phyloP scores from a whole-genome alignment of 2,113 vertebrate species.

The Atrichornis clamosus region DNA sequence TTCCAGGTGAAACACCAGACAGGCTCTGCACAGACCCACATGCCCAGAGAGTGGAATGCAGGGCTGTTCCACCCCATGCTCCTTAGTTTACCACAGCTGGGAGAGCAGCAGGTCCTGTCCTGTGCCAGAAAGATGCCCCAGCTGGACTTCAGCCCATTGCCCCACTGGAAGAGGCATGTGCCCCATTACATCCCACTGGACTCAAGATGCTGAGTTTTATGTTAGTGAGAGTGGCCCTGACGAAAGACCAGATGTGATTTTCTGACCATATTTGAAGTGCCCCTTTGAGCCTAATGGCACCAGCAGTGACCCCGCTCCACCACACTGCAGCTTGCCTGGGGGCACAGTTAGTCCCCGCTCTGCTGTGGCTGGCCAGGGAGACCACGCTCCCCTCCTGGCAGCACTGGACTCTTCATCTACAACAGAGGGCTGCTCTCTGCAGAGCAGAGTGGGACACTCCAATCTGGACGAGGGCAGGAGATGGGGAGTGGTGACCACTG shows the following conservation, averaged over 20 bases:
- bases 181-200: not conserved
- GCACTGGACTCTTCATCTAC: not conserved
- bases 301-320: not conserved
- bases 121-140: not conserved
- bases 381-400: not conserved
- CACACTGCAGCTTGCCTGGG: not conserved
- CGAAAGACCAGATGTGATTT: not conserved
- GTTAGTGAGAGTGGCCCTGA: not conserved
- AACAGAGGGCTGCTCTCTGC: not conserved
- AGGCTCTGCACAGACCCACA: not conserved
- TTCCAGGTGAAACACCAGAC: not conserved
- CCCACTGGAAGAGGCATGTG: fast-evolving
- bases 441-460: not conserved
- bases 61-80: not conserved
- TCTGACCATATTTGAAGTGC: not conserved
- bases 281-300: not conserved
- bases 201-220: not conserved
- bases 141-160: not conserved
- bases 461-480: not conserved
- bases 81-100: not conserved
- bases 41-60: not conserved
- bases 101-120: not conserved
- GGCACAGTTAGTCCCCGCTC: not conserved
- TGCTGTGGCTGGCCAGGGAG: not conserved
- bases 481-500: not conserved